These are phyloP conservation scores for Percina caprodes DNA, from an alignment of 2,113 vertebrate species.

Conservation along the genomic window DNA sequence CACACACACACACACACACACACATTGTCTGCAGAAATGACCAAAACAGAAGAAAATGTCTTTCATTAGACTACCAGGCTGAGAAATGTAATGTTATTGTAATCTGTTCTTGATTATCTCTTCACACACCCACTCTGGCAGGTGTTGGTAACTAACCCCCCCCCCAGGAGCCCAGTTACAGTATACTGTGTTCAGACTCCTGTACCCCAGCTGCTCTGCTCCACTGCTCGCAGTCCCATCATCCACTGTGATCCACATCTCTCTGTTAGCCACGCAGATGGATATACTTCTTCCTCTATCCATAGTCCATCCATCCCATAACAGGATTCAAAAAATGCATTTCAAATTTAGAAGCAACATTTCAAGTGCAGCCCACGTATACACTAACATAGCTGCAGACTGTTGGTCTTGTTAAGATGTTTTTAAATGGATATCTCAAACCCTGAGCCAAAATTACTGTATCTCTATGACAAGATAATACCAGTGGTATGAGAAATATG, in stretches of 20 bases:
- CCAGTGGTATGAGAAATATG: not conserved
- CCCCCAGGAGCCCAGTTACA: slow-evolving; percentile 44
- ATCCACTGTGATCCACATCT: slow-evolving; percentile 1
- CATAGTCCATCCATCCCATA: not conserved
- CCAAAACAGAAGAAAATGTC: slow-evolving; percentile 27
- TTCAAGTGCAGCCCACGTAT: not conserved
- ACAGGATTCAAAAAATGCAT: not conserved
- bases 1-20: not conserved
- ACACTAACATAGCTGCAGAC: too few relatives aligned
- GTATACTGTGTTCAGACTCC: slow-evolving; percentile 27
- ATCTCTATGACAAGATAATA: not conserved
- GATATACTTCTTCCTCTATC: too few relatives aligned
- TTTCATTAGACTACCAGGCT: slow-evolving; percentile 22
- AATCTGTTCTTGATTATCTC: slow-evolving; percentile 51
- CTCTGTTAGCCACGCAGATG: not conserved
- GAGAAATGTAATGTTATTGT: slow-evolving; percentile 63
- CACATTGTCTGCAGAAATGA: not conserved
- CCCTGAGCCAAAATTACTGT: not conserved
- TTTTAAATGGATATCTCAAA: not conserved
- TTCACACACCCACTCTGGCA: slow-evolving; percentile 79
- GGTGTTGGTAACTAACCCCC: slow-evolving; percentile 64
- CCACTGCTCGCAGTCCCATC: slow-evolving; percentile 25
- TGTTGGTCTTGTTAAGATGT: too few relatives aligned
- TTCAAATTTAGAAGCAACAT: not conserved
- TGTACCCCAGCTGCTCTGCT: slow-evolving; percentile 52